Evolutionary conservation across 2,113 vertebrate genomes (phyloP), one percentile per base, ranked within the genome.

Genomic region (Peromyscus maniculatus): DNA sequence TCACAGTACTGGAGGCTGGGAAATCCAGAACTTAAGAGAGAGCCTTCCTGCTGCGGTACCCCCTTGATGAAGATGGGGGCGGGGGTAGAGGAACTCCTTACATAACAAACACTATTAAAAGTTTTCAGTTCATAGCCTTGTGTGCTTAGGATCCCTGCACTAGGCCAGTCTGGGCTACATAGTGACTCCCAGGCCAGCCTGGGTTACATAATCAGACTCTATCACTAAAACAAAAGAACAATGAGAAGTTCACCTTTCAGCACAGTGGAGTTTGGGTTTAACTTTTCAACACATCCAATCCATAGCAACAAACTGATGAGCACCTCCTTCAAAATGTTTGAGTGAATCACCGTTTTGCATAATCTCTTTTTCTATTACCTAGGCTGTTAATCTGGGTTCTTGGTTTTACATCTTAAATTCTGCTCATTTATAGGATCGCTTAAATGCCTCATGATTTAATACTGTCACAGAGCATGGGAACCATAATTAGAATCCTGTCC

Each of bases 311-410:
- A 43, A 79, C 75, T 92, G 89, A 93, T 72, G 89, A 67, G 46
- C 83, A 92, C 87, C 92, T 78, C 39, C 87, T 52, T 94, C 57
- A 74, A 69, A 93, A 92, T 87, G 33, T 78, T 95, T 89, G 74
- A 72, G 90, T 93, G 91, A 79, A 88, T 94, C 36, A 69, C n/a
- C n/a, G 39, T 43, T 95, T 97, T 93, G 59, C 52, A 71, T 86
- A 49, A 71, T 86, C 78, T 49, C 28, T 80, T 80, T 36, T 80
- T 80, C 71, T 93, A 69, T 90, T 3, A 83, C 22, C 9, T 52
- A 87, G 24, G 24, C 74, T 92, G 36, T 90, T 88, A 79, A 74
- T 92, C 79, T 75, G 39, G 24, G 26, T 78, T 86, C 67, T 89
- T 66, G 71, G 31, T 90, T 96, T 97, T 87, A 49, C 8, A 64